Evolutionary conservation across 2,797 vertebrate genomes (phyloP).

Genomic region (Onychomys torridus): DNA sequence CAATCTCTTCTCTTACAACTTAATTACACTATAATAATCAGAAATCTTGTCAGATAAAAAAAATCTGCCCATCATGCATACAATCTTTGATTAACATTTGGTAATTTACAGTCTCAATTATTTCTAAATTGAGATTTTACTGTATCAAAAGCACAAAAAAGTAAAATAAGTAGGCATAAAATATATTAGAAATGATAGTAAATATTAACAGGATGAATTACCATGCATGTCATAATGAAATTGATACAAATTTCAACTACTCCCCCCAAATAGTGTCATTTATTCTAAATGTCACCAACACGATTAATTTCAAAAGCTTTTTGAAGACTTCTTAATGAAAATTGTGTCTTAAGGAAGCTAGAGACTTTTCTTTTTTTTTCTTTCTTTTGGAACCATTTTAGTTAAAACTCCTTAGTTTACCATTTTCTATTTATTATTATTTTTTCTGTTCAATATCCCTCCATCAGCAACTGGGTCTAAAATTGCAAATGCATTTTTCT

Average conservation of each 20-base stretch:
- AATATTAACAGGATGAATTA: conserved; percentile 48
- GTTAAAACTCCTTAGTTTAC: background rate
- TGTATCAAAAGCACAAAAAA: conserved; percentile 11
- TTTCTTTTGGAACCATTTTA: background rate
- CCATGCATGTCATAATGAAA: background rate
- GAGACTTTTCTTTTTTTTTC: background rate
- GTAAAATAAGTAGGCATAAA: background rate
- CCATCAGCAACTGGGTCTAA: background rate
- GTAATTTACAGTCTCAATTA: conserved; percentile 18
- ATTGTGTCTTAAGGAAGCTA: background rate
- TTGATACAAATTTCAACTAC: background rate
- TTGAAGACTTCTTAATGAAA: background rate
- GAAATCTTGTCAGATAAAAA: conserved; percentile 55
- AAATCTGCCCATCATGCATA: background rate
- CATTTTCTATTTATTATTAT: background rate
- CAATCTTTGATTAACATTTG: background rate
- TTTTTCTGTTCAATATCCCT: background rate
- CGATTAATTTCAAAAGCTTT: background rate
- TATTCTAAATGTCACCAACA: background rate
- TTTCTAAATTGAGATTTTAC: conserved; percentile 42
- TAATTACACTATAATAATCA: conserved; percentile 45
- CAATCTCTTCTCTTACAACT: background rate
- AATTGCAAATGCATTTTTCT: background rate
- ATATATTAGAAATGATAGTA: background rate
- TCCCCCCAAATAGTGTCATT: background rate